Conservation (phyloP, 2,888 invertebrate genomes). For the Acanthoscelides obtectus region DNA sequence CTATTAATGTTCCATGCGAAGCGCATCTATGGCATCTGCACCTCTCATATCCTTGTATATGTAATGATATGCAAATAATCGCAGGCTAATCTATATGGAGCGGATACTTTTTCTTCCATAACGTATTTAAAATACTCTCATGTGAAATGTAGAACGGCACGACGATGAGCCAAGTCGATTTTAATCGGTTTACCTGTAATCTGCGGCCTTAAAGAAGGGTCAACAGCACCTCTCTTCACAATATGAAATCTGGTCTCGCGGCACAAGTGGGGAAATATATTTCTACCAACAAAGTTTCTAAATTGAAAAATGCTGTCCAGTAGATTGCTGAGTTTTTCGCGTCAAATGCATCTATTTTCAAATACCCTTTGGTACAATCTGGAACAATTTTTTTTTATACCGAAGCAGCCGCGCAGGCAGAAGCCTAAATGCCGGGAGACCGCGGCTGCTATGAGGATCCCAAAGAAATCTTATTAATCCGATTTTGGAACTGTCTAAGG, state of each 20-base stretch:
- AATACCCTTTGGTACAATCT: too few relatives aligned
- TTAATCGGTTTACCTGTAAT: conserved; percentile 47
- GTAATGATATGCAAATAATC: not conserved
- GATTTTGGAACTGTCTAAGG: too few relatives aligned
- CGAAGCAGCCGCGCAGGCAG: too few relatives aligned
- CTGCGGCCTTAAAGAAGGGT: conserved; percentile 39
- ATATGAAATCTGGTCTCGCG: not conserved
- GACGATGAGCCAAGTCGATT: conserved; percentile 31
- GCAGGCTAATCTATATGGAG: not conserved
- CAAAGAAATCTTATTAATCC: too few relatives aligned
- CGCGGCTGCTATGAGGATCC: too few relatives aligned
- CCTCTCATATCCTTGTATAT: not conserved
- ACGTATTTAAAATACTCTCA: not conserved
- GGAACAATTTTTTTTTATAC: too few relatives aligned
- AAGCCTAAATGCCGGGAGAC: too few relatives aligned
- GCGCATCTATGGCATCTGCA: not conserved
- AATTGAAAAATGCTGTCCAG: too few relatives aligned
- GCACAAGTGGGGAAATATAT: too few relatives aligned
- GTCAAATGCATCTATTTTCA: too few relatives aligned
- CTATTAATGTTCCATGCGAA: not conserved
- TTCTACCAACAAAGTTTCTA: too few relatives aligned
- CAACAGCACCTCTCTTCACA: conserved; percentile 37
- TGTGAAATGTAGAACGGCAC: not conserved
- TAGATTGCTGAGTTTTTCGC: too few relatives aligned
- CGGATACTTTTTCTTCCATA: not conserved